Base-by-base conservation (phyloP, 2,888 invertebrate species). In the Eledona agricola region DNA sequence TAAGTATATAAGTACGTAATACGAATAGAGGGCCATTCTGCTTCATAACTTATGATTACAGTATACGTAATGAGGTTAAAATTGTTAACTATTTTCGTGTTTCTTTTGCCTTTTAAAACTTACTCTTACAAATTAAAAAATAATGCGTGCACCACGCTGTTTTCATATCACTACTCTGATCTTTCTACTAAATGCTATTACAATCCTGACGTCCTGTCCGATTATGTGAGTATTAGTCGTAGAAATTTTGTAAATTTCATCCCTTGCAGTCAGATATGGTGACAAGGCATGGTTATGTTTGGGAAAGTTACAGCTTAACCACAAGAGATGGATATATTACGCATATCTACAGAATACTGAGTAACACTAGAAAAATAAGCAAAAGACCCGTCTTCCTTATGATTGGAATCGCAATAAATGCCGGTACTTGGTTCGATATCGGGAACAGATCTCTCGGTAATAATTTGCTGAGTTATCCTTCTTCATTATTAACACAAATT, bases 71-170 rank as follows among this genome's bases (percentile, higher is more conserved):
- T n/a, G n/a, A n/a, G n/a, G n/a, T n/a, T n/a, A n/a, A n/a, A n/a
- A n/a, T n/a, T n/a, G n/a, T n/a, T n/a, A n/a, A n/a, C n/a, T n/a
- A n/a, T n/a, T n/a, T n/a, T n/a, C n/a, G n/a, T n/a, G n/a, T n/a
- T n/a, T n/a, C n/a, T n/a, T n/a, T n/a, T n/a, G n/a, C n/a, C n/a
- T n/a, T n/a, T n/a, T n/a, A n/a, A n/a, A n/a, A n/a, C n/a, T n/a
- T n/a, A n/a, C n/a, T n/a, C n/a, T n/a, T n/a, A n/a, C 20, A 37
- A 37, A 5, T 29, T 15, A n/a, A n/a, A 25, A 29, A 29, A 29
- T 5, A 29, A 29, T 29, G 29, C 25, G 3, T 17, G 34, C 34
- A 2, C n/a, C 17, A 15, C 9, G 6, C n/a, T 3, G n/a, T n/a
- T 13, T 34, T 34, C 9, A 6, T 34, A 34, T n/a, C 4, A 3